These are phyloP conservation scores for Drosophila persimilis DNA, from an alignment of 1,140 invertebrate species.

Conservation along the genomic window DNA sequence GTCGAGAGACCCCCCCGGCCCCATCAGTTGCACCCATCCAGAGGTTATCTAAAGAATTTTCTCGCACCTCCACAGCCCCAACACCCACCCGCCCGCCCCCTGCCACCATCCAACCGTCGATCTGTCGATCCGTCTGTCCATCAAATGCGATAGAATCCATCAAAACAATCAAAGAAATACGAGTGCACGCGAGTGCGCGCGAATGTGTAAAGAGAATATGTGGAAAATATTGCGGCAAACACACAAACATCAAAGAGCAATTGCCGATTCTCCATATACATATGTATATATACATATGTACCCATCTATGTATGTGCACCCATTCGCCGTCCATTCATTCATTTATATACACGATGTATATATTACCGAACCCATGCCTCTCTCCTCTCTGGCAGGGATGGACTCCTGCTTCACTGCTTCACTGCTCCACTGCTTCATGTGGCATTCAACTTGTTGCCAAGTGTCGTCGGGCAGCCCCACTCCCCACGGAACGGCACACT, in stretches of 20 bases:
- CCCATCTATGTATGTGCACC: slow-evolving; percentile 14
- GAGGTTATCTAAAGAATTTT: too few relatives aligned
- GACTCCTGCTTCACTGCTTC: background rate
- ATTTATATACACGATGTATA: slow-evolving; percentile 4
- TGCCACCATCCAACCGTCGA: background rate
- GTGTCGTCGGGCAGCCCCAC: slow-evolving; percentile 35
- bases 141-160: slow-evolving; percentile 40
- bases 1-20: too few relatives aligned
- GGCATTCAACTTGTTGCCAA: slow-evolving; percentile 73
- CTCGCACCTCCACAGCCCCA: too few relatives aligned
- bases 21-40: too few relatives aligned
- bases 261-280: slow-evolving; percentile 20
- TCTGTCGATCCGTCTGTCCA: too few relatives aligned
- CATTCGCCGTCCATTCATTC: background rate
- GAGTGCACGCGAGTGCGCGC: slow-evolving; percentile 5
- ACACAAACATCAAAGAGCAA: slow-evolving; percentile 48
- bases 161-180: slow-evolving; percentile 38
- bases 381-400: slow-evolving; percentile 31
- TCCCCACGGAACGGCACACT: slow-evolving; percentile 1
- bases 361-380: slow-evolving; percentile 28
- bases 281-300: slow-evolving; percentile 23
- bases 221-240: slow-evolving; percentile 52
- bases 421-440: slow-evolving; percentile 9
- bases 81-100: too few relatives aligned
- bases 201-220: slow-evolving; percentile 23